Percentiles rank a stretch among this genome's conserved stretches.
Evolutionary conservation across 2,888 invertebrate species (phyloP).

Genomic region (Zhengitettix transpicula): DNA sequence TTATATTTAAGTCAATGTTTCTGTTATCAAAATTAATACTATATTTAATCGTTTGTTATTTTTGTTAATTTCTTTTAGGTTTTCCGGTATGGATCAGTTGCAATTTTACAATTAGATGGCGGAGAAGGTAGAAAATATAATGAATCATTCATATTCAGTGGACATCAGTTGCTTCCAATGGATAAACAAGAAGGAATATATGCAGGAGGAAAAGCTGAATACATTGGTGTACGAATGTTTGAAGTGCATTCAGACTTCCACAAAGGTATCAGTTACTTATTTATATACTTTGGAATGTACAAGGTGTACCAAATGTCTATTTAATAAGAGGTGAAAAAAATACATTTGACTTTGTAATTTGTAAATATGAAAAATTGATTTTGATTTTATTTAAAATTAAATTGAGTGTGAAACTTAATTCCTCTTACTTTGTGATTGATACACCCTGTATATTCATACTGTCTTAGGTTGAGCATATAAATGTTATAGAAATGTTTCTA

Average conservation of each 20-base stretch:
- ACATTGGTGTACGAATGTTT: slow-evolving; percentile 29
- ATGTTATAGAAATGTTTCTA: too few relatives aligned
- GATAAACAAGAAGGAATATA: slow-evolving; percentile 31
- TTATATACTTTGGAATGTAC: background rate
- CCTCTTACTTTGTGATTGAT: too few relatives aligned
- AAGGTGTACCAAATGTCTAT: background rate
- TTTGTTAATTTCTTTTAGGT: slow-evolving; percentile 14
- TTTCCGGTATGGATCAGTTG: slow-evolving; percentile 30
- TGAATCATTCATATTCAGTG: slow-evolving; percentile 27
- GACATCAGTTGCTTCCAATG: slow-evolving; percentile 30
- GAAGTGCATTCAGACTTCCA: slow-evolving; percentile 30
- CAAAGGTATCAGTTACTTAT: slow-evolving; percentile 19
- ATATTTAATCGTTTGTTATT: too few relatives aligned
- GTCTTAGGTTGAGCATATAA: too few relatives aligned
- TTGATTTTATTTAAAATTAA: too few relatives aligned
- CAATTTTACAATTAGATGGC: slow-evolving; percentile 33
- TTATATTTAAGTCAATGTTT: too few relatives aligned
- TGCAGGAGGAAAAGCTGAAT: slow-evolving; percentile 32
- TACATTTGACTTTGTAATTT: background rate
- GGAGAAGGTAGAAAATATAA: slow-evolving; percentile 34
- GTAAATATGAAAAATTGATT: too few relatives aligned
- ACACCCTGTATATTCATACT: too few relatives aligned
- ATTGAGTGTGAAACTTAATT: too few relatives aligned
- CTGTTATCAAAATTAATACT: too few relatives aligned
- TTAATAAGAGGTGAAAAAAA: background rate